Evolutionary conservation across 1,140 invertebrate genomes (phyloP), one percentile per base, ranked within the genome.

Genomic region (Trichonephila clavipes): DNA sequence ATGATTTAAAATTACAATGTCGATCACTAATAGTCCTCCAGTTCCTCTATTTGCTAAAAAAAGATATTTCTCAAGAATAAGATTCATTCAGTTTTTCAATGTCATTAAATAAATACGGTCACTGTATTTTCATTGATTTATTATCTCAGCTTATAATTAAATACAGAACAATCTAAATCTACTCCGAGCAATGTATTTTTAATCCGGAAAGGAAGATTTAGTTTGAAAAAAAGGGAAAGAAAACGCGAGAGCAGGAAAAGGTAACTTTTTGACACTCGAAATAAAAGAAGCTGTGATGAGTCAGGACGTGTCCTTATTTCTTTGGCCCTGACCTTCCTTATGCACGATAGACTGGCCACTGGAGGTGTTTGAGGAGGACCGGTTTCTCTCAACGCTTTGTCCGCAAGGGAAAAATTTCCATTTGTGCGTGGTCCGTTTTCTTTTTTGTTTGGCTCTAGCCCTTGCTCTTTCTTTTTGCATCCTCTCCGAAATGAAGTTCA

Each of bases 331-430:
- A 77, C 69, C 69, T 77, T 77, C 69, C 51, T 34, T 18, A 28
- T 24, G n/a, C n/a, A n/a, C 64, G 64, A 66, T 19, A 66, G 64
- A 72, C 69, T 77, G 69, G 69, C 69, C 69, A 77, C 69, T 77
- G 69, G 69, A 77, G 28, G 69, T 12, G 24, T 77, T 62, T 40
- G 24, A 14, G 3, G 24, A 12, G 61, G 69, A 77, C 69, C 69
- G 69, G 69, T 77, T 77, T 40, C 69, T 34, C 28, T 77, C n/a
- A 24, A 24, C 28, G 14, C 34, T 34, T 62, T 62, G 61, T 62
- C 61, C 61, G 61, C 61, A 7, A 51, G 51, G 51, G 51, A 69
- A 69, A 69, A 77, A 16, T 77, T 14, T 16, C 69, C 34, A 34
- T 77, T 77, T 34, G 69, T 77, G 28, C 28, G 69, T 77, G 69